Percentiles rank a stretch among this genome's conserved stretches.
Conservation (phyloP, 1,140 invertebrate genomes). For the Brachionus angularis region DNA sequence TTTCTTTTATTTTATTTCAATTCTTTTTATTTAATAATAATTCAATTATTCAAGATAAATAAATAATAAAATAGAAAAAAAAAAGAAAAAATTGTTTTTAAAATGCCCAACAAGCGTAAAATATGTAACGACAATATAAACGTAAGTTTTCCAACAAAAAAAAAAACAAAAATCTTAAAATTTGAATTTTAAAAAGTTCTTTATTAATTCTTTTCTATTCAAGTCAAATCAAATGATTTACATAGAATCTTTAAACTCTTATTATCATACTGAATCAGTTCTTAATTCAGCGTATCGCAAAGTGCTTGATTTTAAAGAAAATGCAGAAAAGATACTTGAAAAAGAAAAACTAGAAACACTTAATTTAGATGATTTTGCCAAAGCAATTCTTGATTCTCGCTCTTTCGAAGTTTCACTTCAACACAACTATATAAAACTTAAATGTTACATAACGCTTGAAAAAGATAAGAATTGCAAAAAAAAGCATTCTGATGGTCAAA, state of each 20-base stretch:
- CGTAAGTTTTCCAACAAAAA: slow-evolving; percentile 31
- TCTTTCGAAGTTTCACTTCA: slow-evolving; percentile 38
- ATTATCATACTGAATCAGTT: slow-evolving; percentile 21
- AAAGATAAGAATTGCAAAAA: slow-evolving; percentile 42
- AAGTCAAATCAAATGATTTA: slow-evolving; percentile 37
- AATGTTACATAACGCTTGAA: slow-evolving; percentile 41
- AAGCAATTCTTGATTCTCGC: slow-evolving; percentile 34
- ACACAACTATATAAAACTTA: slow-evolving; percentile 31
- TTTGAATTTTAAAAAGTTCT: not conserved
- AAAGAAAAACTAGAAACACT: slow-evolving; percentile 40
- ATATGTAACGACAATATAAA: slow-evolving; percentile 39
- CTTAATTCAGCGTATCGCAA: slow-evolving; percentile 39
- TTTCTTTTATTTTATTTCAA: no score
- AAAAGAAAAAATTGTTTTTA: not conserved
- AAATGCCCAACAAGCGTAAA: slow-evolving; percentile 42
- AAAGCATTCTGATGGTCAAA: not conserved
- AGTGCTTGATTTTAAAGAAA: slow-evolving; percentile 41
- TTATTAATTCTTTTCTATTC: not conserved
- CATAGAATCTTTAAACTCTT: slow-evolving; percentile 33
- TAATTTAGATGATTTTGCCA: slow-evolving; percentile 43
- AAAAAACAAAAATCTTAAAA: not conserved
- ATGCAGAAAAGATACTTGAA: slow-evolving; percentile 41
- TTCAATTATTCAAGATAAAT: not conserved
- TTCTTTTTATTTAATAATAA: not conserved
- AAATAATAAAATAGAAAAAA: not conserved